Conservation (phyloP, 2,113 vertebrate species). For the Rhinolophus ferrumequinum region DNA sequence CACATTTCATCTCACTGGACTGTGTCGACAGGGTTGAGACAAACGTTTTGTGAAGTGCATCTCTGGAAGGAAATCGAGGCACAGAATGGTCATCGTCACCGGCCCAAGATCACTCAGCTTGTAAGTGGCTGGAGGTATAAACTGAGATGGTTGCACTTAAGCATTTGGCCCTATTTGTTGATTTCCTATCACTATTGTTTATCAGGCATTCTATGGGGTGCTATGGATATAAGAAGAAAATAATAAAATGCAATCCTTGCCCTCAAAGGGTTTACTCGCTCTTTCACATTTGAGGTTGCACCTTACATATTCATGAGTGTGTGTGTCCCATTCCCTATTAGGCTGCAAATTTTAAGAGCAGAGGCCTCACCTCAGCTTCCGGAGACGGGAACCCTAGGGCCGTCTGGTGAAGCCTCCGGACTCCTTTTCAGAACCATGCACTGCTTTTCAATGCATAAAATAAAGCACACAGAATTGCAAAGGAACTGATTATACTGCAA, state of each 20-base stretch:
- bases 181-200: background rate
- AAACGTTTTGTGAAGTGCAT: background rate
- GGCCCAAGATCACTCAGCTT: background rate
- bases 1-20: background rate
- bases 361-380: background rate
- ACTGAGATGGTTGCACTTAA: background rate
- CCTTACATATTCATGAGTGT: background rate
- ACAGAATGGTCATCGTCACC: background rate
- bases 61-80: conserved; percentile 64
- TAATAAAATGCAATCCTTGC: background rate
- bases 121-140: too few relatives aligned
- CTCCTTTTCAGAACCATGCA: background rate
- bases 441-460: background rate
- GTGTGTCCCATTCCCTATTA: background rate
- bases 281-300: background rate
- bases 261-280: background rate
- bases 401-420: background rate
- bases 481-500: background rate
- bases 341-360: background rate
- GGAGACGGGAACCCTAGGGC: background rate
- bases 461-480: background rate
- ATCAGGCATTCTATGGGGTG: background rate
- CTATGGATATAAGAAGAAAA: background rate
- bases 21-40: rapidly evolving
- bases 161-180: too few relatives aligned